These are phyloP conservation scores for Drosophila anomalata DNA, from an alignment of 2,888 invertebrate genomes.

Conservation along the genomic window DNA sequence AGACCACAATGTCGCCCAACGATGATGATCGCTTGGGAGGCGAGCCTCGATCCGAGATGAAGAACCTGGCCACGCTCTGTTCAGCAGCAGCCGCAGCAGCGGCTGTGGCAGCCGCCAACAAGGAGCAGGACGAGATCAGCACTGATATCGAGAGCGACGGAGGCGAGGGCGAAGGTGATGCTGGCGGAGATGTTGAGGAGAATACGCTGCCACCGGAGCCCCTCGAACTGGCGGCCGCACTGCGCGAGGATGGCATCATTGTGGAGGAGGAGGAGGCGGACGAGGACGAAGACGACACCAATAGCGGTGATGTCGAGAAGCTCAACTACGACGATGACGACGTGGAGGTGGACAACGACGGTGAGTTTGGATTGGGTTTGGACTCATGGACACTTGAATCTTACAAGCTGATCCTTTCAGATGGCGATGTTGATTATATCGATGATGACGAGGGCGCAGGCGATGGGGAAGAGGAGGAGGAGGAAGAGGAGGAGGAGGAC, in stretches of 20 bases:
- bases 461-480: slow-evolving; percentile 77
- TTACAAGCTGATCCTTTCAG: background rate
- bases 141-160: slow-evolving; percentile 56
- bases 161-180: slow-evolving; percentile 36
- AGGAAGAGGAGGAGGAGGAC: slow-evolving; percentile 65
- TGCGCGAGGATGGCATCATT: slow-evolving; percentile 54
- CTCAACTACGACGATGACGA: slow-evolving; percentile 64
- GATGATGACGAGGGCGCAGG: slow-evolving; percentile 77
- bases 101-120: slow-evolving; percentile 65
- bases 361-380: slow-evolving; percentile 26
- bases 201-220: slow-evolving; percentile 70
- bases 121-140: slow-evolving; percentile 47
- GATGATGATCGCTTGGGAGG: slow-evolving; percentile 42
- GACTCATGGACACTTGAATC: too few relatives aligned
- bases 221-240: slow-evolving; percentile 57
- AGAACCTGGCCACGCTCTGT: slow-evolving; percentile 80
- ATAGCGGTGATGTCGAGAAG: slow-evolving; percentile 79
- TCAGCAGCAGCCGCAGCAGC: slow-evolving; percentile 80
- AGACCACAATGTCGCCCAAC: slow-evolving; percentile 64
- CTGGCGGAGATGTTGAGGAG: slow-evolving; percentile 54
- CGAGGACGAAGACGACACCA: slow-evolving; percentile 74
- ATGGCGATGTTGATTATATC: slow-evolving; percentile 70
- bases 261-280: slow-evolving; percentile 67
- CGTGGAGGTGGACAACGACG: slow-evolving; percentile 67
- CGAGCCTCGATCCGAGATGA: slow-evolving; percentile 76